Conservation (phyloP, 1,140 invertebrate species). For the Eriocheir sinensis region DNA sequence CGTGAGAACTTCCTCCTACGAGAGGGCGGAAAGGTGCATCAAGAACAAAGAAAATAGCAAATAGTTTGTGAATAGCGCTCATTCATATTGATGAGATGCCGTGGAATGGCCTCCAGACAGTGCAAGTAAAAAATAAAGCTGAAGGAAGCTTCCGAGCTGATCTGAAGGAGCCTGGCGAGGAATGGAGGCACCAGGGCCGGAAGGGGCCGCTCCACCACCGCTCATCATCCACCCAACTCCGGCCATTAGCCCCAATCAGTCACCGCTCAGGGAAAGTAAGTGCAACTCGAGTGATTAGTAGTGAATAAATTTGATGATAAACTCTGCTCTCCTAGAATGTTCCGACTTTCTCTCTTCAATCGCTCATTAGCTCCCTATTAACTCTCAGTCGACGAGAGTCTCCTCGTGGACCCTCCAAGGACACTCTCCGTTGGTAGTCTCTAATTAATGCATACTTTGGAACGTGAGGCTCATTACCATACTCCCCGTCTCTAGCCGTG, state of each 20-base stretch:
- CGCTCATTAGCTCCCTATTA: background rate
- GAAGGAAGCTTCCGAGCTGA: background rate
- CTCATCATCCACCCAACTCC: slow-evolving; percentile 16
- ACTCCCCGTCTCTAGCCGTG: too few relatives aligned
- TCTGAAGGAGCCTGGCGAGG: background rate
- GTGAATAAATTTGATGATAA: slow-evolving; percentile 18
- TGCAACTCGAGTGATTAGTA: slow-evolving; percentile 1
- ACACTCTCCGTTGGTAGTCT: background rate
- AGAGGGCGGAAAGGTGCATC: background rate
- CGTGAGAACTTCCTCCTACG: background rate
- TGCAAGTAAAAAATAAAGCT: too few relatives aligned
- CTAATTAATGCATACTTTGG: slow-evolving; percentile 4
- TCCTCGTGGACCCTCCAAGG: background rate
- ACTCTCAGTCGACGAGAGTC: background rate
- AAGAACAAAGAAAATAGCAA: background rate
- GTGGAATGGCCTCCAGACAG: background rate
- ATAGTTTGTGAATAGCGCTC: background rate
- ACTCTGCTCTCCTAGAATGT: background rate
- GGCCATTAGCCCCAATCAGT: background rate
- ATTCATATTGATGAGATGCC: background rate
- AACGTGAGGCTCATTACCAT: slow-evolving; percentile 24
- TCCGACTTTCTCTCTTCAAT: slow-evolving; percentile 12
- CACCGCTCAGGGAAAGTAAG: background rate
- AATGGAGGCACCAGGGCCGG: background rate
- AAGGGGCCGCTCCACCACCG: background rate